Conservation (phyloP, 2,888 invertebrate genomes). For the Mantis religiosa region DNA sequence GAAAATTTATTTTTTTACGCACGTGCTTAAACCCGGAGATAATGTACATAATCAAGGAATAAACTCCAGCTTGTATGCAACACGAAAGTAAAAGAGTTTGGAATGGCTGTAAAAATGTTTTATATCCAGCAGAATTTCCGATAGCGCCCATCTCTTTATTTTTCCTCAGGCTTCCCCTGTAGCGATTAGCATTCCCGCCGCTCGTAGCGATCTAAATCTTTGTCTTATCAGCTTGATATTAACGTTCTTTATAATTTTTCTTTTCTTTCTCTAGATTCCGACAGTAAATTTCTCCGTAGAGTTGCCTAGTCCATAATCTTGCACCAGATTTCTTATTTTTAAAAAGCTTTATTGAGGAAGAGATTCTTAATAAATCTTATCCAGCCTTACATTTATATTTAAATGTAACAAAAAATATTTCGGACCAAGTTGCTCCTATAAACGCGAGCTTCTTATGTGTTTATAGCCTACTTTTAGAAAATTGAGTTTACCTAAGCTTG, state of each 20-base stretch:
- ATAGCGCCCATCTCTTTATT: background rate
- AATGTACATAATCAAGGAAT: too few relatives aligned
- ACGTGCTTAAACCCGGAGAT: too few relatives aligned
- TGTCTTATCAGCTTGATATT: background rate
- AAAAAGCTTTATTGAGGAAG: background rate
- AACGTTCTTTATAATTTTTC: background rate
- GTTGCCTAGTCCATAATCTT: background rate
- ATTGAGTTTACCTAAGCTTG: too few relatives aligned
- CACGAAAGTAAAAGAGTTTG: background rate
- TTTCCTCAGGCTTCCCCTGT: background rate
- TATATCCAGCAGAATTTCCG: background rate
- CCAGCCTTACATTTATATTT: background rate
- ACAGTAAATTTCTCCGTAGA: background rate
- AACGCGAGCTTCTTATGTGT: background rate
- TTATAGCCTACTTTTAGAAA: background rate
- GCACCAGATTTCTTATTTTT: background rate
- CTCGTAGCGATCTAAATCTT: background rate
- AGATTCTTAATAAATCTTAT: background rate
- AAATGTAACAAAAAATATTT: background rate
- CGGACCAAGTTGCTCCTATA: background rate
- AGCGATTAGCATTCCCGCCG: background rate
- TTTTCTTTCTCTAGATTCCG: background rate
- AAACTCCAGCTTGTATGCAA: background rate
- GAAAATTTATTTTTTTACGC: too few relatives aligned
- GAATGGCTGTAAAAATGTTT: background rate